phyloP scores from a whole-genome alignment of 2,797 vertebrate species.

The Rallus crepitans region DNA sequence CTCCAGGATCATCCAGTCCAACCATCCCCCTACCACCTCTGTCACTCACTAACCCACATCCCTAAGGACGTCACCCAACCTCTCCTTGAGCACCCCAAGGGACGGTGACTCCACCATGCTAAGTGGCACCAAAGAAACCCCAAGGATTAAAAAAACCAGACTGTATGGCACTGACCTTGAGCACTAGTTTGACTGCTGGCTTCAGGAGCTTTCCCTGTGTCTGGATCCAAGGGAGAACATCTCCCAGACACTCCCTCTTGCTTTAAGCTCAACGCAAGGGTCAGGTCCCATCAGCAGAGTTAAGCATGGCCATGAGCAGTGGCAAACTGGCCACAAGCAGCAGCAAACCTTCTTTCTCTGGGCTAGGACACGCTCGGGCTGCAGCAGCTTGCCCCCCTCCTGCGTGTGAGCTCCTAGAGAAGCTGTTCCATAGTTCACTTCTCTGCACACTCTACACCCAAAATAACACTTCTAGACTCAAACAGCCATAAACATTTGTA shows the following conservation, averaged over 20 bases:
- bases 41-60: too few species aligned
- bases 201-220: neutral
- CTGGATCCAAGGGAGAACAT: rapidly evolving
- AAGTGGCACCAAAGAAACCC: neutral
- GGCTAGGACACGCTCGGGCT: rapidly evolving
- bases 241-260: rapidly evolving
- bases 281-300: neutral
- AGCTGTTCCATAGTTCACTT: rapidly evolving
- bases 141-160: too few species aligned
- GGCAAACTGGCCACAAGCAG: too few species aligned
- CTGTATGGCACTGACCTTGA: rapidly evolving
- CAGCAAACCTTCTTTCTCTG: rapidly evolving
- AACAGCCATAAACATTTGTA: rapidly evolving
- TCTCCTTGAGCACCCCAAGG: too few species aligned
- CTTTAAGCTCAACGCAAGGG: rapidly evolving
- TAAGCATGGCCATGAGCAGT: rapidly evolving
- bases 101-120: too few species aligned
- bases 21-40: too few species aligned
- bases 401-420: rapidly evolving
- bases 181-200: neutral
- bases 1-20: too few species aligned
- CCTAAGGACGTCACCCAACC: too few species aligned
- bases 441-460: rapidly evolving
- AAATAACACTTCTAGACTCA: rapidly evolving
- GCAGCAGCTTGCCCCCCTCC: rapidly evolving